Conservation (phyloP, 2,888 invertebrate genomes). For the Trichogramma evanescens region DNA sequence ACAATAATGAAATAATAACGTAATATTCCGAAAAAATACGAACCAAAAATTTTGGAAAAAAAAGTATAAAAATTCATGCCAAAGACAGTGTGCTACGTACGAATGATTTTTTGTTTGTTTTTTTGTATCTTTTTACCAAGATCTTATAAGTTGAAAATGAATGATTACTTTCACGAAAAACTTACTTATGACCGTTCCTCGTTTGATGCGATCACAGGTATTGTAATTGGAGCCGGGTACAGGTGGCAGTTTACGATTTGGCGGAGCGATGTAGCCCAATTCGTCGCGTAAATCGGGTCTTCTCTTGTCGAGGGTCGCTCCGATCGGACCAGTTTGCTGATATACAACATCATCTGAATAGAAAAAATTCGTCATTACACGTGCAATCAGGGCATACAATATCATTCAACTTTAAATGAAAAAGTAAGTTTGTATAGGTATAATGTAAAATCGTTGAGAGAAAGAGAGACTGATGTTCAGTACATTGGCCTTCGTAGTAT, state of each 20-base stretch:
- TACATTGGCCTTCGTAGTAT: constrained; percentile 49
- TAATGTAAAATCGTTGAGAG: not conserved
- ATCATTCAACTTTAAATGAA: not conserved
- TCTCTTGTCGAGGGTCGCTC: constrained; percentile 73
- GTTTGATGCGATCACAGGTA: constrained; percentile 87
- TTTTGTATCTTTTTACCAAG: not conserved
- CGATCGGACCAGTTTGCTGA: constrained; percentile 71
- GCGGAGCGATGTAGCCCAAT: constrained; percentile 87
- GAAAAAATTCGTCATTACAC: not conserved
- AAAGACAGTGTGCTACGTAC: constrained; percentile 12
- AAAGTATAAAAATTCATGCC: constrained; percentile 13
- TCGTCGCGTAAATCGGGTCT: constrained; percentile 80
- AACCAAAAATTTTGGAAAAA: not conserved
- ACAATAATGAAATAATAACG: too few species aligned
- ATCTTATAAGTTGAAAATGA: not conserved
- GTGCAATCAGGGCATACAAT: not conserved
- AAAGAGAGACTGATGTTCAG: constrained; percentile 15
- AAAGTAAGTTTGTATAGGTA: not conserved
- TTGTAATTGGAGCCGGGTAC: constrained; percentile 91
- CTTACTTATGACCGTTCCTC: constrained; percentile 89
- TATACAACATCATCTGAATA: constrained; percentile 80
- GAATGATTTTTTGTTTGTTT: not conserved
- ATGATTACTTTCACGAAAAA: not conserved
- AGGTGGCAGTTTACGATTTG: constrained; percentile 84
- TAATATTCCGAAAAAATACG: too few species aligned